phyloP scores from a whole-genome alignment of 2,888 invertebrate genomes.

The Aphodius granarius region DNA sequence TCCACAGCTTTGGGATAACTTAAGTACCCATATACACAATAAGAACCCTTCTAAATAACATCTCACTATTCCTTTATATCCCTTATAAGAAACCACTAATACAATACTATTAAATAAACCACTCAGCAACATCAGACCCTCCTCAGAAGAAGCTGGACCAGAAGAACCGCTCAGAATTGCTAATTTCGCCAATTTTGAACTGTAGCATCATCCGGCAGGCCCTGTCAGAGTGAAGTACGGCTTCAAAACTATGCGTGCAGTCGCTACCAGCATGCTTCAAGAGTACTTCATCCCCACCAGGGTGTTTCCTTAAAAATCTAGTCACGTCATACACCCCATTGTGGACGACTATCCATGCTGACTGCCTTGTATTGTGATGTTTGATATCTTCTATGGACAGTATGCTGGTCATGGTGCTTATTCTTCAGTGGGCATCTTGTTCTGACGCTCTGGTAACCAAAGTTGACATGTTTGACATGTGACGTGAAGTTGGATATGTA shows the following conservation, averaged over 20 bases:
- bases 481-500: not conserved
- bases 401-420: not conserved
- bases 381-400: not conserved
- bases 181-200: not conserved
- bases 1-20: no score
- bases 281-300: not conserved
- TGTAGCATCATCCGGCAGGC: not conserved
- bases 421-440: not conserved
- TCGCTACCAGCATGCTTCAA: not conserved
- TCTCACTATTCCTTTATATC: no score
- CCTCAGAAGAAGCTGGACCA: not conserved
- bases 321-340: not conserved
- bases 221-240: not conserved
- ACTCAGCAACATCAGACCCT: not conserved
- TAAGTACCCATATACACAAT: no score
- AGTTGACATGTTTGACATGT: not conserved
- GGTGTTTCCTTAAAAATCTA: not conserved
- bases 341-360: not conserved
- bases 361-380: not conserved
- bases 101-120: no score
- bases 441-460: not conserved
- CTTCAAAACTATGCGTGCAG: not conserved
- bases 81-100: no score
- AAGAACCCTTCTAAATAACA: no score
- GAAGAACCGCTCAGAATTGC: not conserved